phyloP scores from a whole-genome alignment of 2,113 vertebrate genomes.

The Halcyon senegalensis region DNA sequence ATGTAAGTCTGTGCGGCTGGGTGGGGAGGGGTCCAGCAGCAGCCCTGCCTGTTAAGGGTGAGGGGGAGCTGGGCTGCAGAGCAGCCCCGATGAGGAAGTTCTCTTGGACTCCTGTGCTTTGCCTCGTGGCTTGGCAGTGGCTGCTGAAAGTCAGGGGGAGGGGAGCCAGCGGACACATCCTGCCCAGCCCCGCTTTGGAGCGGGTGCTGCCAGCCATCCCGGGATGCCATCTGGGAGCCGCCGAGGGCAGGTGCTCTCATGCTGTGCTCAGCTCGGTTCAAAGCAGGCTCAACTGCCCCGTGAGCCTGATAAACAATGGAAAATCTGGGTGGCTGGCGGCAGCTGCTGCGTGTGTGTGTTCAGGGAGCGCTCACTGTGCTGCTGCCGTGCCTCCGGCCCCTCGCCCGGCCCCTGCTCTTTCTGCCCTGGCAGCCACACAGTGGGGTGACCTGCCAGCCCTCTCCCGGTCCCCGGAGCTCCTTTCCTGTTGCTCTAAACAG shows the following conservation, averaged over 20 bases:
- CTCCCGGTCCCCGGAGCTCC: background rate
- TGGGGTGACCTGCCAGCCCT: background rate
- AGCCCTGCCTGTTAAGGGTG: background rate
- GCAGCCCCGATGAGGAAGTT: rapidly evolving
- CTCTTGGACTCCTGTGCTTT: background rate
- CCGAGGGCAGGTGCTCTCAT: rapidly evolving
- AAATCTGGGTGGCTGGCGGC: background rate
- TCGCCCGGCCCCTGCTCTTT: rapidly evolving
- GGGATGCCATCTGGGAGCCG: background rate
- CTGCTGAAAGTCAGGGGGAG: background rate
- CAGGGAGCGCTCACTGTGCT: rapidly evolving
- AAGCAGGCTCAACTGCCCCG: background rate
- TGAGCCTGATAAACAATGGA: slow-evolving; percentile 33
- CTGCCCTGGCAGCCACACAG: rapidly evolving
- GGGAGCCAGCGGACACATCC: rapidly evolving
- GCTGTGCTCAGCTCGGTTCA: rapidly evolving
- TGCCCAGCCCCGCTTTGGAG: background rate
- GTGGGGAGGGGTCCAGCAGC: background rate
- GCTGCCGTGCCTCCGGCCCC: background rate
- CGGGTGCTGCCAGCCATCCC: background rate
- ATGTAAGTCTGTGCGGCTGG: slow-evolving; percentile 83
- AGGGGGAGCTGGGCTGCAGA: background rate
- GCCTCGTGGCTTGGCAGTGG: background rate
- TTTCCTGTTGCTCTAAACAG: background rate
- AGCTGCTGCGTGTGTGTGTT: background rate